A percentile compares a stretch with the other conserved stretches of the same genome.
These are phyloP conservation scores for Mormyrops attenuatus DNA, from an alignment of 2,797 vertebrate genomes.

Conservation along the genomic window DNA sequence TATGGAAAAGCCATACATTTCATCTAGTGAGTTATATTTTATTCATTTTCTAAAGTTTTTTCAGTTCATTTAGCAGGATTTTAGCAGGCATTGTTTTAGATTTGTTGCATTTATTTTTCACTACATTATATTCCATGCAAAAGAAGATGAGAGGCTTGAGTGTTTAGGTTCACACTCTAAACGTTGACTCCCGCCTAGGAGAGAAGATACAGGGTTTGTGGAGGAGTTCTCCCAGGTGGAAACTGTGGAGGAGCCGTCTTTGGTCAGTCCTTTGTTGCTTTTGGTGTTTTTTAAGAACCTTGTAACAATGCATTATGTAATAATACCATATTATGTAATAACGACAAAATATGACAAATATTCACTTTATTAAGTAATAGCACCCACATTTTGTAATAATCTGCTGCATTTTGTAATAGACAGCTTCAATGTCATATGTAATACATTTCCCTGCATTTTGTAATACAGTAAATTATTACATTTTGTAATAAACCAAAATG, in stretches of 20 bases:
- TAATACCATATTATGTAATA: background rate
- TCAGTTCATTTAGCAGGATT: background rate
- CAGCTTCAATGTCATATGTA: background rate
- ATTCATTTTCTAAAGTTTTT: background rate
- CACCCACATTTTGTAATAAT: background rate
- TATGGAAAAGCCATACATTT: background rate
- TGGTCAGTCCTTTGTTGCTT: conserved; percentile 48
- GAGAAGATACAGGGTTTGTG: conserved; percentile 67
- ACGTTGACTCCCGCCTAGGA: conserved; percentile 43
- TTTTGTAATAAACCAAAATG: background rate
- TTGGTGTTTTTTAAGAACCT: background rate
- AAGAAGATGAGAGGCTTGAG: background rate
- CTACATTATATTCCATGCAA: background rate
- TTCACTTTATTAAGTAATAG: background rate
- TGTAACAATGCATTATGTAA: background rate
- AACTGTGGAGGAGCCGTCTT: conserved; percentile 58
- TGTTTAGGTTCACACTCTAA: conserved; percentile 3
- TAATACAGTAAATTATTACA: background rate
- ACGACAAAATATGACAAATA: background rate
- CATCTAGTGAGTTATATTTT: background rate
- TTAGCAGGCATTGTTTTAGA: background rate
- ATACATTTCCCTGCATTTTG: background rate
- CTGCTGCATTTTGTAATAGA: background rate
- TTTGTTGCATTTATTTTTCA: background rate
- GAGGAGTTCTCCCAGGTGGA: conserved; percentile 63